Evolutionary conservation across 1,140 invertebrate species (phyloP).

Genomic region (Heliconius hewitsoni): DNA sequence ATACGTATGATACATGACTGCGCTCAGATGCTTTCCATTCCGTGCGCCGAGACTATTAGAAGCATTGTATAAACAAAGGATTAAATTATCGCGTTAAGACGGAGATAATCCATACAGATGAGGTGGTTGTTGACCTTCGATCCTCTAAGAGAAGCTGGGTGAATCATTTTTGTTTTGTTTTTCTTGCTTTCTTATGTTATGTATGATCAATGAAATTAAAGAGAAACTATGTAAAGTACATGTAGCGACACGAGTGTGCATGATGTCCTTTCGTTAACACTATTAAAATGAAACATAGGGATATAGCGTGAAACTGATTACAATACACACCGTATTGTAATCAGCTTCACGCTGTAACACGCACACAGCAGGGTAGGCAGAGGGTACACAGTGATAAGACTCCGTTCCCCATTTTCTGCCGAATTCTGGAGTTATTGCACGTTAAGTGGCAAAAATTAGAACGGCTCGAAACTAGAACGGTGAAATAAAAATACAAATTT

Average conservation of each 20-base stretch:
- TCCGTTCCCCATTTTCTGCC: no score
- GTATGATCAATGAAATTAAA: not conserved
- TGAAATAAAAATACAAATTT: no score
- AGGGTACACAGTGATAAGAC: no score
- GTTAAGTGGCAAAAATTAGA: no score
- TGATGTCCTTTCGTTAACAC: not conserved
- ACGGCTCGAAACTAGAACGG: no score
- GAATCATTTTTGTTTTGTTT: slow-evolving; percentile 46
- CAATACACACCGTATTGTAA: no score
- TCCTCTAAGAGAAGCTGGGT: slow-evolving; percentile 56
- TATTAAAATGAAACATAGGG: not conserved
- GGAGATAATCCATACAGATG: slow-evolving; percentile 77
- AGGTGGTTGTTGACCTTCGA: slow-evolving; percentile 77
- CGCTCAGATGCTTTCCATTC: slow-evolving; percentile 65
- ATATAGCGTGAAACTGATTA: no score
- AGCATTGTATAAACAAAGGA: slow-evolving; percentile 77
- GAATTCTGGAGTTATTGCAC: no score
- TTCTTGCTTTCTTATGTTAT: not conserved
- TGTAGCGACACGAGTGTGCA: not conserved
- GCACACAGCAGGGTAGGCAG: no score
- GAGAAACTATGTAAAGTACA: not conserved
- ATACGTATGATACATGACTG: slow-evolving; percentile 75
- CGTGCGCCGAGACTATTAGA: slow-evolving; percentile 71
- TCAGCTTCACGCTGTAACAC: no score
- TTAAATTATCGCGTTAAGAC: slow-evolving; percentile 78